A percentile compares a stretch with the other conserved stretches of the same genome.
Conservation (phyloP, 2,888 invertebrate species). For the Cantharis nigra region DNA sequence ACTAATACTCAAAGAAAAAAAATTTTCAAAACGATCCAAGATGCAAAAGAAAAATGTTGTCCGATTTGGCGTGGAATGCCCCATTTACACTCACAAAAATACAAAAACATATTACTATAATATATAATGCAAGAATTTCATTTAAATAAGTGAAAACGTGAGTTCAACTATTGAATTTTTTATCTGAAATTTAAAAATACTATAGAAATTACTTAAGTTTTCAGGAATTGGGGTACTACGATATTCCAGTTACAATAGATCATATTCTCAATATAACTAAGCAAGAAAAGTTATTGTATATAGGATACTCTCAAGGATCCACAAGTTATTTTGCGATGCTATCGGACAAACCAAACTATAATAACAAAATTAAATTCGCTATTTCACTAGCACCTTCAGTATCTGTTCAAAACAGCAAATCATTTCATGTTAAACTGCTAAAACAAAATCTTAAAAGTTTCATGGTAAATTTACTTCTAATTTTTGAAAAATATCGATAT, state of each 20-base stretch:
- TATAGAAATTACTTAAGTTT: too few species aligned
- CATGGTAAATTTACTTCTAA: background rate
- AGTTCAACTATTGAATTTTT: too few species aligned
- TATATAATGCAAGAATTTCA: too few species aligned
- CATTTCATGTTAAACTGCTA: background rate
- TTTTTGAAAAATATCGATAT: too few species aligned
- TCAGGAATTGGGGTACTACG: slow-evolving; percentile 47
- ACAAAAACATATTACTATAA: too few species aligned
- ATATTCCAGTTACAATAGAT: slow-evolving; percentile 82
- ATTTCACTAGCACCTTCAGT: slow-evolving; percentile 71
- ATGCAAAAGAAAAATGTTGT: too few species aligned
- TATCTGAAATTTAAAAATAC: too few species aligned
- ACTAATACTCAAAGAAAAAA: too few species aligned
- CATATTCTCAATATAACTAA: slow-evolving; percentile 65
- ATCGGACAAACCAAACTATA: slow-evolving; percentile 67
- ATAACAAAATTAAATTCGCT: slow-evolving; percentile 67
- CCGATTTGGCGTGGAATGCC: too few species aligned
- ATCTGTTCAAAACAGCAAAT: background rate
- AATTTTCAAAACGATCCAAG: too few species aligned
- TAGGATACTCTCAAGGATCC: slow-evolving; percentile 82
- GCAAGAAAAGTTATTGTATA: slow-evolving; percentile 67
- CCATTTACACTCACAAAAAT: too few species aligned
- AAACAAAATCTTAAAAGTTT: background rate
- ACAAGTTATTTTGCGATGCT: slow-evolving; percentile 70
- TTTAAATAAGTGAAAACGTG: too few species aligned